Evolutionary conservation across 92 coral and sea anemone species (phyloP).

Genomic region (Actinernus sp.): DNA sequence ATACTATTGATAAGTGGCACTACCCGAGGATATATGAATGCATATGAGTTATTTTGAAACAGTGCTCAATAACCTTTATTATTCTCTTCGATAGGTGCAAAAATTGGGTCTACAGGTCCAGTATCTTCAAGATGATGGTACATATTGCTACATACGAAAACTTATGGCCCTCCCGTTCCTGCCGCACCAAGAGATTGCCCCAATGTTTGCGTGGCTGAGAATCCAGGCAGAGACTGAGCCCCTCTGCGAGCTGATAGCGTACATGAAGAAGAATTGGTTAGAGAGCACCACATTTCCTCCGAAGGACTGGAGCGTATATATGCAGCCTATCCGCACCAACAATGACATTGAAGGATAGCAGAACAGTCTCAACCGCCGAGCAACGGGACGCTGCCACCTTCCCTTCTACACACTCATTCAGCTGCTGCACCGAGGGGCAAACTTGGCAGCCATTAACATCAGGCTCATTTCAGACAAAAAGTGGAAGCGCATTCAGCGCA

Average conservation of each 20-base stretch:
- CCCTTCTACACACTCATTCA: conserved; percentile 43
- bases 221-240: conserved; percentile 4
- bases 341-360: conserved; percentile 59
- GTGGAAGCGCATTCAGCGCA: too few relatives aligned
- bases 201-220: conserved; percentile 13
- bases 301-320: conserved; percentile 38
- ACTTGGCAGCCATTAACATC: too few relatives aligned
- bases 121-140: conserved; percentile 24
- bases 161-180: conserved; percentile 65
- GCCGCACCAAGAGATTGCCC: conserved; percentile 42
- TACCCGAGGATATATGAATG: too few relatives aligned
- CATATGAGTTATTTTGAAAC: too few relatives aligned
- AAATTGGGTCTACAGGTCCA: conserved; percentile 48
- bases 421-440: conserved; percentile 31
- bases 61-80: too few relatives aligned
- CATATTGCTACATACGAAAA: conserved; percentile 32
- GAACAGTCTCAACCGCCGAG: conserved; percentile 38
- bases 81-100: conserved; percentile 27
- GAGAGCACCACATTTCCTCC: conserved; percentile 17
- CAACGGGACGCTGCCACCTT: conserved; percentile 32
- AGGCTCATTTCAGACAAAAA: too few relatives aligned
- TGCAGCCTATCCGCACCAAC: conserved; percentile 47
- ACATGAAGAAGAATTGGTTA: conserved; percentile 36
- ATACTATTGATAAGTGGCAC: too few relatives aligned
- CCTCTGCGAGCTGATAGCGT: conserved; percentile 16